Evolutionary conservation across 2,113 vertebrate genomes (phyloP).

Genomic region (Ardeotis arabs): DNA sequence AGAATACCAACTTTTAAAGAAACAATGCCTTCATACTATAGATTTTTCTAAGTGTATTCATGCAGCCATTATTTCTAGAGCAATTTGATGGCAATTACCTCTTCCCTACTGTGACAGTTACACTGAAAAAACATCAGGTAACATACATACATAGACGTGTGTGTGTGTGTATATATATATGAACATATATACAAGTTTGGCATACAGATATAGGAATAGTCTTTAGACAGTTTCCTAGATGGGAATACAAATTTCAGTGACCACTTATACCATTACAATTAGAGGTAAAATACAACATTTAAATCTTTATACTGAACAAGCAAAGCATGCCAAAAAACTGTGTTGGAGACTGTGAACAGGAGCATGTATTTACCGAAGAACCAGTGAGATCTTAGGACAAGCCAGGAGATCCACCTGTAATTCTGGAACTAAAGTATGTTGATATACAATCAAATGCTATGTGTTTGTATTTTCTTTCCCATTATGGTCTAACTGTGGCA

Average conservation of each 20-base stretch:
- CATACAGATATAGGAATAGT: not conserved
- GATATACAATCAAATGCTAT: not conserved
- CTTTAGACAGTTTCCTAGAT: not conserved
- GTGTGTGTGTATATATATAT: not conserved
- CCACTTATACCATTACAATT: accelerated
- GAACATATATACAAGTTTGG: not conserved
- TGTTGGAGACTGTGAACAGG: not conserved
- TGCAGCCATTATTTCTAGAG: not conserved
- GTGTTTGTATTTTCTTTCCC: not conserved
- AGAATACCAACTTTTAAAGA: not conserved
- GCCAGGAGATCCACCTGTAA: not conserved
- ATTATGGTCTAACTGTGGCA: not conserved
- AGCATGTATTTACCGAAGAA: not conserved
- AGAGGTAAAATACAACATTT: not conserved
- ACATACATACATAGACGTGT: not conserved
- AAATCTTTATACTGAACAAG: not conserved
- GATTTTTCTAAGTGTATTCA: not conserved
- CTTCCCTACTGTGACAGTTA: not conserved
- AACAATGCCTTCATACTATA: not conserved
- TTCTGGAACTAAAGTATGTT: not conserved
- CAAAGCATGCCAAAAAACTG: not conserved
- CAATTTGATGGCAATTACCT: not conserved
- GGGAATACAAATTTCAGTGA: not conserved
- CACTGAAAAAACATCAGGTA: not conserved
- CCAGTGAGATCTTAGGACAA: not conserved